Percentiles rank a stretch among this genome's conserved stretches.
Conservation (phyloP, 1,140 invertebrate species). For the Leguminivora glycinivorella region DNA sequence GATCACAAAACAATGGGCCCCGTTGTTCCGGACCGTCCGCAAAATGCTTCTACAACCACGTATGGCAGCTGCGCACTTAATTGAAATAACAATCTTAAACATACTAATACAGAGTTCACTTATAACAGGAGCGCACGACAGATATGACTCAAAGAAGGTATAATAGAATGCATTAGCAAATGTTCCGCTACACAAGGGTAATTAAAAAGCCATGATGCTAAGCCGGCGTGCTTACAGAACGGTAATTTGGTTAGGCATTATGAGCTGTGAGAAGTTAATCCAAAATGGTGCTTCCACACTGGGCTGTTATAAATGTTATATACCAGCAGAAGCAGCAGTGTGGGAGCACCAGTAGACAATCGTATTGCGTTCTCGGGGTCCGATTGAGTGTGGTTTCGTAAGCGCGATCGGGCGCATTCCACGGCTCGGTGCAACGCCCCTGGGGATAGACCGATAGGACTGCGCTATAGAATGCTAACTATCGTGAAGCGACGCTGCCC, state of each 20-base stretch:
- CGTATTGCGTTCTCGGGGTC: slow-evolving; percentile 55
- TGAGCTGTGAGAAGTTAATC: slow-evolving; percentile 5
- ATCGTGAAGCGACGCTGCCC: slow-evolving; percentile 19
- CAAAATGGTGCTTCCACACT: too few species aligned
- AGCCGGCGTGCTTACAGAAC: slow-evolving; percentile 27
- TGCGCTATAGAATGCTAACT: slow-evolving; percentile 59
- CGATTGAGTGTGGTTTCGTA: slow-evolving; percentile 68
- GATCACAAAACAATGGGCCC: slow-evolving; percentile 62
- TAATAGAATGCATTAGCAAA: slow-evolving; percentile 58
- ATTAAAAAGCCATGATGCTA: slow-evolving; percentile 68
- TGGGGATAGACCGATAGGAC: slow-evolving; percentile 57
- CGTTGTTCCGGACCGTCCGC: slow-evolving; percentile 58
- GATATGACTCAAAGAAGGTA: background rate
- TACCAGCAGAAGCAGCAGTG: too few species aligned
- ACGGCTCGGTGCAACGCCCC: slow-evolving; percentile 68
- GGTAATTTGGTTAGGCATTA: slow-evolving; percentile 12
- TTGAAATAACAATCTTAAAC: slow-evolving; percentile 1
- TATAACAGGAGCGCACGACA: background rate
- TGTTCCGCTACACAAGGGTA: slow-evolving; percentile 60
- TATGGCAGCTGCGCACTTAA: background rate
- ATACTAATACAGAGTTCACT: background rate
- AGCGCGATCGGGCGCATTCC: slow-evolving; percentile 72
- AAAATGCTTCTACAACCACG: slow-evolving; percentile 14
- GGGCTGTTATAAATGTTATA: too few species aligned
- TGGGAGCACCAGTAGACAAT: slow-evolving; percentile 36